phyloP scores from a whole-genome alignment of 2,113 vertebrate species.

The Solea solea region DNA sequence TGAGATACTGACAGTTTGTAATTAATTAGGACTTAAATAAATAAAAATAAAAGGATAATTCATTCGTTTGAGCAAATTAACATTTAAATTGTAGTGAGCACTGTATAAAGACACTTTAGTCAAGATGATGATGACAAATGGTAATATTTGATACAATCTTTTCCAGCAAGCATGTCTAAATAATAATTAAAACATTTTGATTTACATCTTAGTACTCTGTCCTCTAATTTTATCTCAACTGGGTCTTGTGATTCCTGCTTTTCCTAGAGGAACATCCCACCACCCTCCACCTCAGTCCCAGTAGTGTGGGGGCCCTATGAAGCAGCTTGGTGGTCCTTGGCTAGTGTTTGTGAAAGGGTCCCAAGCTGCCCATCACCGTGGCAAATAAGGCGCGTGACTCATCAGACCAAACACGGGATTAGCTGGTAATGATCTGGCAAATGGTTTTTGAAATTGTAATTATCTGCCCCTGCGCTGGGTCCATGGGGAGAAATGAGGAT shows the following conservation, averaged over 20 bases:
- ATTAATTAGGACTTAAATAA: background rate
- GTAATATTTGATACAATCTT: background rate
- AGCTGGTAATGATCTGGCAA: conserved; percentile 83
- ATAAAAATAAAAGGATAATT: background rate
- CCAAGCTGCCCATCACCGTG: conserved; percentile 64
- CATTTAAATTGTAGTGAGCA: background rate
- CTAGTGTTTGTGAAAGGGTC: conserved; percentile 66
- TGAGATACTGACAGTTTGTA: background rate
- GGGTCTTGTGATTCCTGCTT: conserved; percentile 18
- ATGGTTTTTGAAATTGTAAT: conserved; percentile 84
- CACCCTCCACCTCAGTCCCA: conserved; percentile 8
- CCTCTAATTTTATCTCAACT: conserved; percentile 4
- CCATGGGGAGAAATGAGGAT: conserved; percentile 10
- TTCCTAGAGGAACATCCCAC: conserved; percentile 6
- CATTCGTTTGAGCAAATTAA: background rate
- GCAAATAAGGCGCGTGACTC: conserved; percentile 82
- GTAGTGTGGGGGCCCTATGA: conserved; percentile 26
- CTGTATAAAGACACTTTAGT: background rate
- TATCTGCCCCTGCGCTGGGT: conserved; percentile 68
- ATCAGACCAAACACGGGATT: conserved; percentile 82
- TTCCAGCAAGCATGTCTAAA: background rate
- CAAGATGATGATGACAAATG: background rate
- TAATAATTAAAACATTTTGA: conserved; percentile 9
- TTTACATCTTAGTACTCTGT: conserved; percentile 21
- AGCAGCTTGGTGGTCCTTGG: conserved; percentile 38